A percentile compares a stretch with the other conserved stretches of the same genome.
phyloP scores from a whole-genome alignment of 2,888 invertebrate species.

The Pandemis heparana region DNA sequence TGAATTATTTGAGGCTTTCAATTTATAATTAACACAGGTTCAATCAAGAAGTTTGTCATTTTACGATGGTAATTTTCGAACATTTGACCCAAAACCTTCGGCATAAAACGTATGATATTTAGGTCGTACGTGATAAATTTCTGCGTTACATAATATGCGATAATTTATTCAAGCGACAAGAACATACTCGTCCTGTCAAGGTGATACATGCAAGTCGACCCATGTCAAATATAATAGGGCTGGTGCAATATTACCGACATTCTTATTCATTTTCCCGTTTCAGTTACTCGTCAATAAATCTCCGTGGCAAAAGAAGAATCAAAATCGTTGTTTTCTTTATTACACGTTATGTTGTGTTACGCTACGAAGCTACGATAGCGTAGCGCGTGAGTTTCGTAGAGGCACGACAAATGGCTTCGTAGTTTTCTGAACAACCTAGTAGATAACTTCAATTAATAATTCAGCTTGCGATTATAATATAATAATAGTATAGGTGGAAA shows the following conservation, averaged over 20 bases:
- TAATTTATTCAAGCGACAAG: conserved; percentile 80
- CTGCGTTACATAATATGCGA: conserved; percentile 66
- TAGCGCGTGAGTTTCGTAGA: neutral
- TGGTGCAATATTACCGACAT: conserved; percentile 48
- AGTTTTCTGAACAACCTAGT: neutral
- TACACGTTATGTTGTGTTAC: neutral
- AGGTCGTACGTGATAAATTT: conserved; percentile 58
- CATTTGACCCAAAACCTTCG: neutral
- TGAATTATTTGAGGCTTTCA: neutral
- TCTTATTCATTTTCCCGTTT: conserved; percentile 45
- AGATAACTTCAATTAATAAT: neutral
- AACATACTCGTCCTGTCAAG: conserved; percentile 78
- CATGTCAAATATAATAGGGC: conserved; percentile 70
- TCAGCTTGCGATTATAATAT: no score
- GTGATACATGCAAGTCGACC: conserved; percentile 82
- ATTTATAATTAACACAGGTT: neutral
- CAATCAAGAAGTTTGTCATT: neutral
- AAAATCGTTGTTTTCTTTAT: neutral
- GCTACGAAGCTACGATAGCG: neutral
- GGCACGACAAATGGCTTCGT: neutral
- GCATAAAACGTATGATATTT: neutral
- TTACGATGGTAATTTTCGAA: neutral
- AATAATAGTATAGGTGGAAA: no score
- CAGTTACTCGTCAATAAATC: conserved; percentile 26
- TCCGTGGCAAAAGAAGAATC: neutral